Evolutionary conservation across 2,797 vertebrate species (phyloP), one percentile per base, ranked within the genome.

Genomic region (Acomys russatus): DNA sequence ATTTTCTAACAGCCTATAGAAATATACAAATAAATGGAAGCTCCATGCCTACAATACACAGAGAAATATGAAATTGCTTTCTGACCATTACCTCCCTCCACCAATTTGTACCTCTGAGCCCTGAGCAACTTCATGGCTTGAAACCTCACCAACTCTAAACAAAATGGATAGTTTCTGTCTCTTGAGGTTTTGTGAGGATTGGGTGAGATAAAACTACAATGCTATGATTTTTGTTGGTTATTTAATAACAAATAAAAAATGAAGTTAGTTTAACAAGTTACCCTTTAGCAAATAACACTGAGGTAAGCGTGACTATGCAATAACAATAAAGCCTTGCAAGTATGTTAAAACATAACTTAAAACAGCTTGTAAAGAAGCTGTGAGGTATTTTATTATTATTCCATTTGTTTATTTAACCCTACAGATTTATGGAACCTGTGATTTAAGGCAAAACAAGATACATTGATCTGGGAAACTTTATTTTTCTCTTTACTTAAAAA

Each of bases 1-100:
- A 86, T 12, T 92, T 22, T 68, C 44, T 54, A 33, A 68, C 49
- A 71, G 38, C 3, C 30, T 78, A 3, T 9, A 74, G 22, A 63
- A 88, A 76, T 25, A 74, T 17, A 84, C 82, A 90, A 30, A 66
- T 54, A 28, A 93, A 76, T 77, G 51, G 63, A 88, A 93, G 49
- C 7, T 3, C 17, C 28, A 9, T 84, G 3, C 11, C 25, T 88
- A 15, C 35, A 94, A 51, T n/a, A 68, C 44, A 66, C 38, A 85
- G 30, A 85, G 63, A 85, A 15, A 54, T 25, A 73, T 6, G 68
- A 92, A 92, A 17, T 18, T 70, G 7, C 1, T 80, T 88, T 66
- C 9, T 68, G 84, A 12, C 4, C 23, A 44, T 74, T 51, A 35
- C 15, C 30, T 79, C 3, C 33, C 6, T 88, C 38, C 63, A 51